A percentile compares a stretch with the other conserved stretches of the same genome.
phyloP scores from a whole-genome alignment of 2,888 invertebrate genomes.

The Aphrophora alni region DNA sequence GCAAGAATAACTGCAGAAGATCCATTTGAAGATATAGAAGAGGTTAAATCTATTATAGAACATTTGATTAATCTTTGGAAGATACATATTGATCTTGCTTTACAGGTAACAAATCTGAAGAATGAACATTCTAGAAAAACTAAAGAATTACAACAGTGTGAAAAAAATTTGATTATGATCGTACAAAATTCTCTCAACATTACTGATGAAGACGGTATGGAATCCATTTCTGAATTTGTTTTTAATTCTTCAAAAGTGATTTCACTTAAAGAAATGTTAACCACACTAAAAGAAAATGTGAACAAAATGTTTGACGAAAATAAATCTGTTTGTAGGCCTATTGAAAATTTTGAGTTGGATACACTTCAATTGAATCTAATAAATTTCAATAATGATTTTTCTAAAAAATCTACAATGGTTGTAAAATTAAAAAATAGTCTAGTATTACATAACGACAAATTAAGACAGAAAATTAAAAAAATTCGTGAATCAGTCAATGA shows the following conservation, averaged over 20 bases:
- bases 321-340: neutral
- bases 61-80: neutral
- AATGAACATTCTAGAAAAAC: neutral
- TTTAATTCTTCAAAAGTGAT: neutral
- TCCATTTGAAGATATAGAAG: neutral
- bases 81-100: neutral
- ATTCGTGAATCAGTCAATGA: neutral
- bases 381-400: neutral
- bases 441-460: neutral
- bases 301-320: neutral
- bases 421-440: neutral
- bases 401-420: neutral
- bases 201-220: neutral
- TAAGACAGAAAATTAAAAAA: neutral
- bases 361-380: neutral
- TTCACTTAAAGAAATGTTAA: neutral
- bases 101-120: neutral
- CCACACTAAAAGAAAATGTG: neutral
- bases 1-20: neutral
- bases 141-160: neutral
- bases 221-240: neutral
- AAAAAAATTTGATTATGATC: neutral
- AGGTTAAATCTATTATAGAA: neutral
- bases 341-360: neutral
- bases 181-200: neutral